Evolutionary conservation across 2,113 vertebrate genomes (phyloP), one percentile per base, ranked within the genome.

Genomic region (Orientallactaga bullata): DNA sequence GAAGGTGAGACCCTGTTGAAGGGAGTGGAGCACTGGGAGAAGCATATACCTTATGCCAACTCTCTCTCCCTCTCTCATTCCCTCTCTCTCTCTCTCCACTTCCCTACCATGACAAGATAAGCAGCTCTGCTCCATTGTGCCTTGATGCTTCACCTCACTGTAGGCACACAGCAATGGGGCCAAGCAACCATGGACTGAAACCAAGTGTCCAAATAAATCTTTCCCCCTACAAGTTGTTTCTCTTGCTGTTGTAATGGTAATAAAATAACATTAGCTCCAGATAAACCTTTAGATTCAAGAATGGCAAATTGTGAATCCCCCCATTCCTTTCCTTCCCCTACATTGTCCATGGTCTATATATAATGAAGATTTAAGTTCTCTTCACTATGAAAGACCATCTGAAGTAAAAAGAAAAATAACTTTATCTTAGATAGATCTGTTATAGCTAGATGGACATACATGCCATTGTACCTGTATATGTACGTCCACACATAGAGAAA

Each of bases 341-440:
- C 3, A 26, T 1, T 23, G 15, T 72, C 68, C 8, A 13, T 60
- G 10, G 24, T 5, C 37, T 35, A 2, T n/a, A 37, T n/a, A 16
- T 61, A 61, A 74, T 2, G 30, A 80, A 71, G 17, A 47, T 58
- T 63, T 71, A 9, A 72, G 63, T 92, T 89, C 12, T 60, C 61
- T 68, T 55, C 23, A 74, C 20, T 73, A 32, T 77, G 66, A 86
- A 86, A 96, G 60, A 60, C 95, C 61, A 60, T 72, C 32, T n/a
- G n/a, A n/a, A 82, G 42, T 51, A 42, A 84, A 86, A 96, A 95
- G 23, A 89, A 81, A 88, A 76, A 58, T 47, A 92, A 72, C 37
- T 83, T 83, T 91, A 42, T 88, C 39, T 72, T 37, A 42, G 73
- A 26, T 23, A 30, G 9, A 61, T 35, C 35, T 17, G 24, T 28